Conservation (phyloP, 2,888 invertebrate genomes). For the Lepetodrilus schrolli region DNA sequence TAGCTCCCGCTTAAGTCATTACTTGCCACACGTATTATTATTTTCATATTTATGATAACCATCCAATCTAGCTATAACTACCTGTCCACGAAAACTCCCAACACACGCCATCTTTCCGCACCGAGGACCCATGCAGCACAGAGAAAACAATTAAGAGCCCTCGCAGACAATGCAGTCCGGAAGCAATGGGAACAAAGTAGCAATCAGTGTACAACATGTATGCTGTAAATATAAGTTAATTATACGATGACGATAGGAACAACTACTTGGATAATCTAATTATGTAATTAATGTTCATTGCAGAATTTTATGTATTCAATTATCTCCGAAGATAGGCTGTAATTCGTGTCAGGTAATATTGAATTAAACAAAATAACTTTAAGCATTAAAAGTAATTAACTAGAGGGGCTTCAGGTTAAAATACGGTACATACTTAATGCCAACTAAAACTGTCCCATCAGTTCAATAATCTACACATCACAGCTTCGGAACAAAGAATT, state of each 20-base stretch:
- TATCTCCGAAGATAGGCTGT: conserved; percentile 1
- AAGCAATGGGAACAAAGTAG: conserved; percentile 12
- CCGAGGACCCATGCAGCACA: neutral
- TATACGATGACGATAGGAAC: conserved; percentile 14
- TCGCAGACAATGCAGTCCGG: conserved; percentile 9
- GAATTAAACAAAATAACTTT: conserved; percentile 14
- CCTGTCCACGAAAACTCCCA: neutral
- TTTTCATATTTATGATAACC: conserved; percentile 9
- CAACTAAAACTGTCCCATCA: too few species aligned
- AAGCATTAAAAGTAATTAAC: conserved; percentile 16
- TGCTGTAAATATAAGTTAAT: conserved; percentile 26
- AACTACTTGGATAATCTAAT: conserved; percentile 17
- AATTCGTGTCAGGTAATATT: conserved; percentile 19
- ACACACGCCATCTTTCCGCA: conserved; percentile 10
- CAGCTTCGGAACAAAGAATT: too few species aligned
- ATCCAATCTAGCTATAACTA: neutral
- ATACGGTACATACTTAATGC: too few species aligned
- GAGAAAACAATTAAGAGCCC: conserved; percentile 20
- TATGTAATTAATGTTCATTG: conserved; percentile 22
- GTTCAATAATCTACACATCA: too few species aligned
- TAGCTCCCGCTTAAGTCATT: neutral
- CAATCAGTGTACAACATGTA: conserved; percentile 13
- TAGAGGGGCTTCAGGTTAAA: too few species aligned
- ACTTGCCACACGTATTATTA: conserved; percentile 4
- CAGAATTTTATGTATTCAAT: conserved; percentile 13